Percentiles rank a stretch among this genome's conserved stretches.
These are phyloP conservation scores for Ophthalmolycus amberensis DNA, from an alignment of 2,113 vertebrate genomes.

Conservation along the genomic window DNA sequence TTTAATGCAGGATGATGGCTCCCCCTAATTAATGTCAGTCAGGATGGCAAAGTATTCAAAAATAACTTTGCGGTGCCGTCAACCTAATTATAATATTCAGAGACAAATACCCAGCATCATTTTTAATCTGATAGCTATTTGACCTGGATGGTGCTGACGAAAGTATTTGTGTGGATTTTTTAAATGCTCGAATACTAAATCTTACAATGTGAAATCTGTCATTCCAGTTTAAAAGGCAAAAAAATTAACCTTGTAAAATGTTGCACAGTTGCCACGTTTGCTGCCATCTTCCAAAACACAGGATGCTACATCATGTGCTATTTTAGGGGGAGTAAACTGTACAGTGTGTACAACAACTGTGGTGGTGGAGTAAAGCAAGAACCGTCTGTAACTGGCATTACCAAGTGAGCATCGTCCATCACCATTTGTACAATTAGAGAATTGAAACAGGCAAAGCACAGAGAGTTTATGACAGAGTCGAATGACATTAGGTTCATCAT, in stretches of 20 bases:
- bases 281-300: conserved; percentile 32
- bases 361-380: conserved; percentile 24
- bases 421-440: conserved; percentile 32
- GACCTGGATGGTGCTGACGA: neutral
- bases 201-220: conserved; percentile 8
- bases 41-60: conserved; percentile 42
- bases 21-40: conserved; percentile 63
- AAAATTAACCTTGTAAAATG: neutral
- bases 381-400: conserved; percentile 37
- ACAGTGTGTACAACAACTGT: conserved; percentile 18
- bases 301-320: neutral
- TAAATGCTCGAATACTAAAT: neutral
- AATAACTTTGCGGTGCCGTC: conserved; percentile 23
- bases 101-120: conserved; percentile 26
- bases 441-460: conserved; percentile 26
- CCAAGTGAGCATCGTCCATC: conserved; percentile 30
- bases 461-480: conserved; percentile 29
- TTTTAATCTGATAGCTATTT: conserved; percentile 38
- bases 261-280: neutral
- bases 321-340: conserved; percentile 7
- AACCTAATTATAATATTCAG: conserved; percentile 26
- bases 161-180: neutral
- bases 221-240: conserved; percentile 9
- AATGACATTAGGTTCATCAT: conserved; percentile 28
- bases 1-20: conserved; percentile 52